Base-by-base conservation (phyloP, 2,797 vertebrate species). In the Crenichthys baileyi region DNA sequence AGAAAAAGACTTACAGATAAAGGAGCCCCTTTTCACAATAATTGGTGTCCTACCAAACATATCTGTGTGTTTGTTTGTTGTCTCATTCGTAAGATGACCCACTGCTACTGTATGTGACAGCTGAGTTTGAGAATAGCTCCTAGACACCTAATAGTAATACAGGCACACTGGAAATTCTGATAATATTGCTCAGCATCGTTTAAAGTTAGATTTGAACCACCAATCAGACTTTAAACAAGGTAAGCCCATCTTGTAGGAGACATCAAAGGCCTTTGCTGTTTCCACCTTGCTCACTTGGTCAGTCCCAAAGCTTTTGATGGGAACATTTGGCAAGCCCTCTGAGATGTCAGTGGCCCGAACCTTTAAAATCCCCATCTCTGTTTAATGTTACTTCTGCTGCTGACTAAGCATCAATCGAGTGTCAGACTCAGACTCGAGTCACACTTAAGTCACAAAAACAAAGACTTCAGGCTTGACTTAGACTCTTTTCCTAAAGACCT, bases 121-220 rank as follows among this genome's bases (percentile, higher is more conserved):
- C 93, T 93, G 90, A 94, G 94, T 93, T 95, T 93, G 85, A 92
- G 94, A 95, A 95, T 94, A 94, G 93, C 94, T 94, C 86, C 73
- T 82, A 41, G 93, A 93, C 92, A 95, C 92, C 87, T 81, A 94
- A 94, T 91, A 90, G 85, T 73, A 31, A 87, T 88, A 80, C 83
- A 91, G 93, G 92, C 93, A 92, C 93, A 91, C 90, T 89, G 89
- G 84, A 89, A 93, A 94, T 94, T 95, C 95, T 95, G 94, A 91
- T 94, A 94, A 96, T 95, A 91, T 90, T 83, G 86, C 76, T 89
- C 81, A 82, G 90, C n/a, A 84, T 90, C 87, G 86, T 80, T 85
- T 85, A 86, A 78, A 79, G 88, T 88, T 77, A 89, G 89, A 89
- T 91, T 93, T 92, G 93, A 95, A 87, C 91, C 94, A 93, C 91